These are phyloP conservation scores for Caradrina kadenii DNA, from an alignment of 2,888 invertebrate species.

Conservation along the genomic window DNA sequence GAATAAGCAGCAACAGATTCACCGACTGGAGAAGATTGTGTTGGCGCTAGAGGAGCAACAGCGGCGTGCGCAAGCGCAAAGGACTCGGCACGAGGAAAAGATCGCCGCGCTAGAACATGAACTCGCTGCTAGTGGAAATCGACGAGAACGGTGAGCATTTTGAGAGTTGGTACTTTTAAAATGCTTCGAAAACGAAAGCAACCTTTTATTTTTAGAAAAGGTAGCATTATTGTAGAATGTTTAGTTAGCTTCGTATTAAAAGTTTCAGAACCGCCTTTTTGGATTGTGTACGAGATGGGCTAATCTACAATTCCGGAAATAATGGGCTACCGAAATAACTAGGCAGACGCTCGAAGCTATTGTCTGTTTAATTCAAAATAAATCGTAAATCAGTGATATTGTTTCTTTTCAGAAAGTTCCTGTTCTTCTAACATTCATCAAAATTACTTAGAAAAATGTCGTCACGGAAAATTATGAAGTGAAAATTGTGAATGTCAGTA, in stretches of 20 bases:
- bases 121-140: constrained; percentile 82
- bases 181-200: too few species aligned
- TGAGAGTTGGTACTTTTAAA: too few species aligned
- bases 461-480: constrained; percentile 49
- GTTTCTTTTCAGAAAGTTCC: constrained; percentile 82
- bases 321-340: too few species aligned
- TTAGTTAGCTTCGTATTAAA: too few species aligned
- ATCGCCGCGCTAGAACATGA: constrained; percentile 90
- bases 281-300: too few species aligned
- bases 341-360: too few species aligned
- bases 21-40: constrained; percentile 89
- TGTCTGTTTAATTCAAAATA: too few species aligned
- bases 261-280: too few species aligned
- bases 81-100: constrained; percentile 90
- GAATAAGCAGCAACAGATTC: constrained; percentile 89
- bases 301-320: too few species aligned
- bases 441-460: constrained; percentile 44
- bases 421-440: constrained; percentile 78
- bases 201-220: too few species aligned
- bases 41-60: constrained; percentile 90
- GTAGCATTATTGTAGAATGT: too few species aligned
- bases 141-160: constrained; percentile 77
- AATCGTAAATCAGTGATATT: too few species aligned
- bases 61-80: constrained; percentile 89
- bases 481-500: constrained; percentile 61